A percentile compares a stretch with the other conserved stretches of the same genome.
These are phyloP conservation scores for Bacillus rossius DNA, from an alignment of 1,140 invertebrate genomes.

Conservation along the genomic window DNA sequence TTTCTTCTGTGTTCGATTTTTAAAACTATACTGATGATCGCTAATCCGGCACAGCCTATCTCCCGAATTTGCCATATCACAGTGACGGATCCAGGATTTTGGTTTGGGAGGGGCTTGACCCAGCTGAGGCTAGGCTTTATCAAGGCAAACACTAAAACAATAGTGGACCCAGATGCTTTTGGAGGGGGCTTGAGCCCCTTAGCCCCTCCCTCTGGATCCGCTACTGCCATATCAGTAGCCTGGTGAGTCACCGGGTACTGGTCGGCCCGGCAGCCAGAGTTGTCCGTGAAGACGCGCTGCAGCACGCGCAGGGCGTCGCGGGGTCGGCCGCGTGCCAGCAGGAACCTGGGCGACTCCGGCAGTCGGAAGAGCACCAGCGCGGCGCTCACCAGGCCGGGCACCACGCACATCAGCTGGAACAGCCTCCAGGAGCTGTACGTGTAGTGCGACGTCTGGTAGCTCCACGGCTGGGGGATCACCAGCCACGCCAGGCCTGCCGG, in stretches of 20 bases:
- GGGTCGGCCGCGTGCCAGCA: conserved; percentile 35
- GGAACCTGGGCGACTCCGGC: conserved; percentile 47
- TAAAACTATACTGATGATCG: too few relatives aligned
- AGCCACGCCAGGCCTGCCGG: conserved; percentile 68
- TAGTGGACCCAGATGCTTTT: too few relatives aligned
- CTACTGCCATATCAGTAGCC: too few relatives aligned
- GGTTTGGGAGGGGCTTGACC: too few relatives aligned
- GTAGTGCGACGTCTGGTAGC: conserved; percentile 48
- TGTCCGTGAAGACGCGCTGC: conserved; percentile 23
- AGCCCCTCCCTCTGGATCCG: too few relatives aligned
- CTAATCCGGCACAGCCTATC: too few relatives aligned
- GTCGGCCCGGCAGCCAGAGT: conserved; percentile 21
- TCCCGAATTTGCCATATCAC: too few relatives aligned
- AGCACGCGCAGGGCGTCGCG: conserved; percentile 29
- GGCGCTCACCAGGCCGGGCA: conserved; percentile 51
- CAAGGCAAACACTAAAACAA: too few relatives aligned
- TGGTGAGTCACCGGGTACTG: conserved; percentile 29
- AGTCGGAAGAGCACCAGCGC: conserved; percentile 33
- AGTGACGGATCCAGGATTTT: too few relatives aligned
- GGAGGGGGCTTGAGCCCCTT: too few relatives aligned
- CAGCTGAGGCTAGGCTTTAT: too few relatives aligned
- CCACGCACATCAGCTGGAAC: conserved; percentile 60
- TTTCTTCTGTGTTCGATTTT: too few relatives aligned
- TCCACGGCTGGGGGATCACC: conserved; percentile 58
- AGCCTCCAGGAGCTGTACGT: conserved; percentile 69